Evolutionary conservation across 1,140 invertebrate genomes (phyloP), one percentile per base, ranked within the genome.

Genomic region (Pseudomyrmex pallidus): DNA sequence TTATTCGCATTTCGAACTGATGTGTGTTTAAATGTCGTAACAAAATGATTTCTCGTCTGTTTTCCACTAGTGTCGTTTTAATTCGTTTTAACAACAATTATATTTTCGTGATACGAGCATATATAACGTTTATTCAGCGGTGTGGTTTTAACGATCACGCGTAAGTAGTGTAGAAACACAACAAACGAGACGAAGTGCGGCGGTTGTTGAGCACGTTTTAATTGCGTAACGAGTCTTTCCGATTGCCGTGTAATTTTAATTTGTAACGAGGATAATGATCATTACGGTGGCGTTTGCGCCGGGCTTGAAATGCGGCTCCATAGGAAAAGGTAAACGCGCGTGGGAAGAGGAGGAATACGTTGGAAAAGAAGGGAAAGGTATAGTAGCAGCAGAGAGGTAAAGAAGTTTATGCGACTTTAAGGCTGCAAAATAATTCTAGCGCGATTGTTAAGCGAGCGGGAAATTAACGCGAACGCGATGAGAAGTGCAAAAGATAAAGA

Each of bases 161-260:
- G 59, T 80, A 88, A 88, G 82, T 74, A 77, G 56, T 66, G 5
- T 35, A 59, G 74, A 20, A 74, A 84, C 73, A 73, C 46, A 13
- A 70, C 25, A 10, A 5, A 20, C 56, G 17, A 48, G 50, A 50
- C 46, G 46, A 63, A 67, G 82, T 48, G 46, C 59, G 35, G 20
- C 54, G 17, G 25, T 76, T 72, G 73, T 83, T 82, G 67, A 84
- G 66, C 22, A 70, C 62, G 50, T 87, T 87, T 87, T 87, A 87
- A 87, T 87, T 84, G 61, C 80, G 46, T 84, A 87, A 87, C 68
- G 85, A 78, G 67, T 50, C 52, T 63, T 73, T 67, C 61, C 83
- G 84, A 87, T 87, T 87, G 74, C 82, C 85, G 78, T 77, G 86
- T 87, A 83, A 78, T 86, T 86, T 87, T 87, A 87, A 87, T 87